Conservation (phyloP, 2,113 vertebrate species). For the Glaucomys volans region DNA sequence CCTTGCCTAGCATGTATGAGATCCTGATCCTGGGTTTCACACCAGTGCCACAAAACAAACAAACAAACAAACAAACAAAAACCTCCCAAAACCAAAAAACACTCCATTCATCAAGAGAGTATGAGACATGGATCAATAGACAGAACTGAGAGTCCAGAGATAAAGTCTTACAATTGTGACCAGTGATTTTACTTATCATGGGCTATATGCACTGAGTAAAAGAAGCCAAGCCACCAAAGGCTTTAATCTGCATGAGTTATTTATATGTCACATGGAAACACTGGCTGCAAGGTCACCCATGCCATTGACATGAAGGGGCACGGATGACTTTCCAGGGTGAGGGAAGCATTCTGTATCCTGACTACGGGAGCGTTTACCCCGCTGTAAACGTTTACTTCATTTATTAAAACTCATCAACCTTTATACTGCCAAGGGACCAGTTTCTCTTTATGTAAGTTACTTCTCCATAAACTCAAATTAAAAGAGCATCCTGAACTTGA, state of each 20-base stretch:
- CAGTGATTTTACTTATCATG: background rate
- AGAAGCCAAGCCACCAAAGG: background rate
- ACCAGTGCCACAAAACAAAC: too few species aligned
- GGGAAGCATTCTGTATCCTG: background rate
- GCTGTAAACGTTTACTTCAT: background rate
- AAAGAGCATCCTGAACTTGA: background rate
- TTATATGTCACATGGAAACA: background rate
- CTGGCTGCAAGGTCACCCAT: too few species aligned
- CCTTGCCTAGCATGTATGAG: too few species aligned
- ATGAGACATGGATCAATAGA: background rate
- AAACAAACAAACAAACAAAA: too few species aligned
- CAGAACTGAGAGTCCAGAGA: background rate
- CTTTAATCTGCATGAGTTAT: background rate
- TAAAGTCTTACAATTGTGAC: background rate
- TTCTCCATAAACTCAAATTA: background rate
- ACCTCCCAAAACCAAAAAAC: too few species aligned
- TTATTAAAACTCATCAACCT: background rate
- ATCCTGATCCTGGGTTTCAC: too few species aligned
- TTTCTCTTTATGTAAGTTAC: background rate
- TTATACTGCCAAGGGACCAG: background rate
- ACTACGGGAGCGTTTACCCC: background rate
- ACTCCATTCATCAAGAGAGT: background rate
- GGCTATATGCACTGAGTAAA: background rate
- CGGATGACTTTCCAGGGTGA: too few species aligned
- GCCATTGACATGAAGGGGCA: too few species aligned